Percentiles rank a stretch among this genome's conserved stretches.
Evolutionary conservation across 1,140 invertebrate species (phyloP).

Genomic region (Diuraphis noxia): DNA sequence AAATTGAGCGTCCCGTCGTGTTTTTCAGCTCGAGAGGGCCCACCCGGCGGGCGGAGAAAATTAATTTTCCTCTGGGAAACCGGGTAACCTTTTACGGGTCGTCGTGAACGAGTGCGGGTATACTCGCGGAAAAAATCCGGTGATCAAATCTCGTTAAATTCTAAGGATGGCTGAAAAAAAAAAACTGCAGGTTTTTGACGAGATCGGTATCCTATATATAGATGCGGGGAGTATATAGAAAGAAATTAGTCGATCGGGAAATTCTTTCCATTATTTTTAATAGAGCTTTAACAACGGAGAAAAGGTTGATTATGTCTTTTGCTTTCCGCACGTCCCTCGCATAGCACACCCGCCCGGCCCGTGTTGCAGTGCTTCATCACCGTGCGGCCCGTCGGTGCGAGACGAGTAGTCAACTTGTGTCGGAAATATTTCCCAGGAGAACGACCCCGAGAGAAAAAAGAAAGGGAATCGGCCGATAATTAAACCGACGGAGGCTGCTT

Average conservation of each 20-base stretch:
- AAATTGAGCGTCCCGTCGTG: not conserved
- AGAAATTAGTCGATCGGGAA: constrained; percentile 50
- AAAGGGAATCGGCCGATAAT: constrained; percentile 51
- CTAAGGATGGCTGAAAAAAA: not conserved
- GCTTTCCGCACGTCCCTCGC: not conserved
- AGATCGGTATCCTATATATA: constrained; percentile 23
- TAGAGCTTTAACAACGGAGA: constrained; percentile 51
- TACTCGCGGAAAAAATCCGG: constrained; percentile 27
- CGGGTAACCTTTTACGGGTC: not conserved
- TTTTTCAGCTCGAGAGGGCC: constrained; percentile 30
- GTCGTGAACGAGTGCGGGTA: not conserved
- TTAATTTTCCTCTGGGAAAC: constrained; percentile 25
- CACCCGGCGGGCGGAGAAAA: constrained; percentile 25
- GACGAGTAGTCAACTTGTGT: not conserved
- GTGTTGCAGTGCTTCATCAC: not conserved
- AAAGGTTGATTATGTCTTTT: constrained; percentile 52
- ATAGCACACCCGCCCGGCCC: not conserved
- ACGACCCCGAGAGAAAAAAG: constrained; percentile 14
- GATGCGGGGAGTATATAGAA: not conserved
- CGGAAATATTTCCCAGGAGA: constrained; percentile 50
- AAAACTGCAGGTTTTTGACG: not conserved
- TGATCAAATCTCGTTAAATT: constrained; percentile 44
- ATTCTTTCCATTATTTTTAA: constrained; percentile 52
- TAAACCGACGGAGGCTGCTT: constrained; percentile 17
- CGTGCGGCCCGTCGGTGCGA: not conserved